Evolutionary conservation across 2,888 invertebrate genomes (phyloP), one percentile per base, ranked within the genome.

Genomic region (Scaptomyza parva): DNA sequence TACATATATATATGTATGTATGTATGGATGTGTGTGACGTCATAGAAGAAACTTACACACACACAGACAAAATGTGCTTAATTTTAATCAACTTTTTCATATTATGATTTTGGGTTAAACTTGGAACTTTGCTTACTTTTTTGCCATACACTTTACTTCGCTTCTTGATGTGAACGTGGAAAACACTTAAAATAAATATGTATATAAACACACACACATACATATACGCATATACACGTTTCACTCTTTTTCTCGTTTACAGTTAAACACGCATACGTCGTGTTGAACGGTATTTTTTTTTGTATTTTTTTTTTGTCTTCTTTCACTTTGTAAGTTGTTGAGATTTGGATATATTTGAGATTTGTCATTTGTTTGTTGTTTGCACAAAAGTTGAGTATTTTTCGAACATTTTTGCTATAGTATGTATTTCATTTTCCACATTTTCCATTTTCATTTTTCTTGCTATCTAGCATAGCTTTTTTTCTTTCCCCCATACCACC

Each of bases 191-290:
- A 28, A 35, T 14, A 35, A 37, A 17, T 35, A 17, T 9, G 17
- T 37, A 37, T 35, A 3, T 35, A 14, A 14, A 14, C 14, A 28
- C 8, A 8, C 7, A 24, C 22, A 24, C 2, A 7, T 26, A 28
- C 3, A 28, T 28, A 5, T 30, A 2, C n/a, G 17, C 17, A 8
- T 37, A 37, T 8, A 37, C 17, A 37, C 37, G 17, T 37, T 37
- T 37, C 17, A 17, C 35, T 14, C 14, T 35, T 35, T 35, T 14
- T 9, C 35, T 14, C 14, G n/a, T 35, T 35, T 14, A 35, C 35
- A 22, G 24, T 69, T 73, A 77, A 74, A 60, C 50, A 80, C 77
- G 48, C 69, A 81, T 84, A 74, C 81, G 81, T 58, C 69, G 48
- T 63, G 78, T 84, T 77, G 78, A 51, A 62, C 72, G 51, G 60